Evolutionary conservation across 2,113 vertebrate species (phyloP).

Genomic region (Cervus canadensis): DNA sequence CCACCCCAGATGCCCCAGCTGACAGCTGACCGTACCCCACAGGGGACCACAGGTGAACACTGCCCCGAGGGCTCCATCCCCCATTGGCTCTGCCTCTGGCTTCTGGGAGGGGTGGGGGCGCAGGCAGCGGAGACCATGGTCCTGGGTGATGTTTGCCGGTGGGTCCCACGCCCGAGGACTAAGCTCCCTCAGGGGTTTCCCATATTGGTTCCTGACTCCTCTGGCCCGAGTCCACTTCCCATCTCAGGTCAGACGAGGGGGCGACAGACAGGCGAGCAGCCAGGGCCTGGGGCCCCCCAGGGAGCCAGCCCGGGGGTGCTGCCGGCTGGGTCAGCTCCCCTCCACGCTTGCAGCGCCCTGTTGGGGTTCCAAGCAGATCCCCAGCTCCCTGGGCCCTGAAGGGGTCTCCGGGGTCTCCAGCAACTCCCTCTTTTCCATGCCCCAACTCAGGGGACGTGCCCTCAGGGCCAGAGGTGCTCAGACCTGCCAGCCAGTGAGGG

Average conservation of each 20-base stretch:
- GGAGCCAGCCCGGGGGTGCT: not conserved
- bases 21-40: not conserved
- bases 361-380: not conserved
- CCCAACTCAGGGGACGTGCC: not conserved
- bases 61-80: fast-evolving
- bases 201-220: not conserved
- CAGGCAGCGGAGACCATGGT: fast-evolving
- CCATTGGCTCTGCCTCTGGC: fast-evolving
- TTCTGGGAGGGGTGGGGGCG: not conserved
- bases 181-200: not conserved
- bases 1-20: not conserved
- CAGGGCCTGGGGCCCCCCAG: not conserved
- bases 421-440: no score
- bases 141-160: not conserved
- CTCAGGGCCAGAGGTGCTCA: not conserved
- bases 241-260: not conserved
- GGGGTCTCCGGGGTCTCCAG: fast-evolving
- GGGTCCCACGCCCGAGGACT: not conserved
- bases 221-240: fast-evolving
- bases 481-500: not conserved
- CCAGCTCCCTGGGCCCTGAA: not conserved
- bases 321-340: not conserved
- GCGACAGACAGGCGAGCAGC: not conserved
- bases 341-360: no score
- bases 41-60: not conserved